Percentiles rank a stretch among this genome's conserved stretches.
phyloP scores from a whole-genome alignment of 1,140 invertebrate species.

The Tetramorium parvispinum region DNA sequence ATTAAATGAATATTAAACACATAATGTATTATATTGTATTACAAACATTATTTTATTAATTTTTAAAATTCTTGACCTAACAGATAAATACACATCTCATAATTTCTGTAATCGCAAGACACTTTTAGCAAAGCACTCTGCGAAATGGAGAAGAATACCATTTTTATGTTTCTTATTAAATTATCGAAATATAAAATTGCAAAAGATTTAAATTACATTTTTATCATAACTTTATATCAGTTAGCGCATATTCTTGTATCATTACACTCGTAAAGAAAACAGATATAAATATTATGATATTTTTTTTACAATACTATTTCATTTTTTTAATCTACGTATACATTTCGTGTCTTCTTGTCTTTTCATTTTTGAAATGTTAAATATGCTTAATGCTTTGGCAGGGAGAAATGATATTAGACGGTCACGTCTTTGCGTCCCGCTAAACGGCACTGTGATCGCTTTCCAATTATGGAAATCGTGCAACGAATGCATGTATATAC shows the following conservation, averaged over 20 bases:
- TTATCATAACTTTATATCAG: neutral
- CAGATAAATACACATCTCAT: neutral
- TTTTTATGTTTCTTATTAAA: neutral
- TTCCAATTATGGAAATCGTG: slow-evolving; percentile 50
- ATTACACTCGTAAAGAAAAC: neutral
- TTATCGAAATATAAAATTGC: neutral
- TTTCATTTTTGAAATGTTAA: slow-evolving; percentile 19
- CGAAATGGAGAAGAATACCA: neutral
- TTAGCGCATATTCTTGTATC: neutral
- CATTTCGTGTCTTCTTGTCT: neutral
- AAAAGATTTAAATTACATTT: neutral
- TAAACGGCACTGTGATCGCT: slow-evolving; percentile 17
- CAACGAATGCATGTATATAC: slow-evolving; percentile 20
- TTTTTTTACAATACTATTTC: neutral
- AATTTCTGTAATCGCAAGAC: no score
- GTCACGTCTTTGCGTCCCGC: slow-evolving; percentile 21
- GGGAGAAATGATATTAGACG: neutral
- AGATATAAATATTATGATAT: neutral
- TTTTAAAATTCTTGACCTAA: no score
- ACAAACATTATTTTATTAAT: neutral
- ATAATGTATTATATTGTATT: no score
- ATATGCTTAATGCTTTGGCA: slow-evolving; percentile 3
- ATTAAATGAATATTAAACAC: neutral
- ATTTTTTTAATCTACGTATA: neutral
- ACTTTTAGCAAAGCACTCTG: neutral